Evolutionary conservation across 2,113 vertebrate species (phyloP).

Genomic region (Solea solea): DNA sequence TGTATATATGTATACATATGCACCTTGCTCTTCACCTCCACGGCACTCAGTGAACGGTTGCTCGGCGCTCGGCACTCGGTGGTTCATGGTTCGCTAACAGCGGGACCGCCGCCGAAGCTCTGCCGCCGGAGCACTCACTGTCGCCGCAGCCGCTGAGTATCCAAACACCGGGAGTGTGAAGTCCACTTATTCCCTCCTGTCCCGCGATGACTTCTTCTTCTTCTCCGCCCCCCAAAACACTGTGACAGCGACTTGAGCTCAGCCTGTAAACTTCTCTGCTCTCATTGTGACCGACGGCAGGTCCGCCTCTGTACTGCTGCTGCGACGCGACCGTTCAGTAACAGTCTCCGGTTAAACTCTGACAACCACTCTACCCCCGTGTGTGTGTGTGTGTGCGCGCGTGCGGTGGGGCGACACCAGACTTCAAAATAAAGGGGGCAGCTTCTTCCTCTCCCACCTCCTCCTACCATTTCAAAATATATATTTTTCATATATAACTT

Average conservation of each 20-base stretch:
- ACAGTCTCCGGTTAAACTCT: not conserved
- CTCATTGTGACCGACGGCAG: conserved; percentile 44
- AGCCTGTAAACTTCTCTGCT: conserved; percentile 57
- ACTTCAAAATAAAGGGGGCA: conserved; percentile 63
- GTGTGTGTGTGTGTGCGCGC: not conserved
- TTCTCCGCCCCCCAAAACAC: conserved; percentile 19
- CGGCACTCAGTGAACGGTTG: conserved; percentile 80
- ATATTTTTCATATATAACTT: not conserved
- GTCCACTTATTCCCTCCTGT: not conserved
- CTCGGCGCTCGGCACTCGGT: conserved; percentile 83
- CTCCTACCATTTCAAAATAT: conserved; percentile 59
- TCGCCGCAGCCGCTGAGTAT: conserved; percentile 30
- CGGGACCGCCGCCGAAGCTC: conserved; percentile 55
- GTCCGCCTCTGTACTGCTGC: not conserved
- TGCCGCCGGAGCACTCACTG: conserved; percentile 53
- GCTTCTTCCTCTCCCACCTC: too few relatives aligned
- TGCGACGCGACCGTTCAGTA: not conserved
- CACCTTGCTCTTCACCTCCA: conserved; percentile 88
- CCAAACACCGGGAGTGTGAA: conserved; percentile 9
- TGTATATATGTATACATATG: not conserved
- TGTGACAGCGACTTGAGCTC: conserved; percentile 51
- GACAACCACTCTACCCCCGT: not conserved
- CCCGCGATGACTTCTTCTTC: not conserved
- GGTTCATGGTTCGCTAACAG: conserved; percentile 80
- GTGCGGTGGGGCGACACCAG: conserved; percentile 5